Evolutionary conservation across 2,888 invertebrate genomes (phyloP).

Genomic region (Noctuana brunneofusca): DNA sequence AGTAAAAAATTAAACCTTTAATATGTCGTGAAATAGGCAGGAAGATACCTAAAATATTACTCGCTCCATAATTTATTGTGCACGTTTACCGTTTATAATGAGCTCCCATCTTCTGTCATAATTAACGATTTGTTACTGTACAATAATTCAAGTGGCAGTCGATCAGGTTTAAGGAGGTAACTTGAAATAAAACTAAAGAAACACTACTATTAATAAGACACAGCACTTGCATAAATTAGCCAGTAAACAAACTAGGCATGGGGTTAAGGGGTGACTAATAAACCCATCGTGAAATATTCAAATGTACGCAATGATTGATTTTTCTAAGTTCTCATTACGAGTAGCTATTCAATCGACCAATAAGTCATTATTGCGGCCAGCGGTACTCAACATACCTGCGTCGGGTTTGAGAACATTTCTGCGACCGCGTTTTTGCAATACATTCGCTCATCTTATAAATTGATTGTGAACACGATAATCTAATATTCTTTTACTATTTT

Average conservation of each 20-base stretch:
- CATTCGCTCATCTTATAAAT: background rate
- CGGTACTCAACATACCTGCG: conserved; percentile 17
- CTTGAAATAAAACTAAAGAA: conserved; percentile 18
- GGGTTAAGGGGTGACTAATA: conserved; percentile 32
- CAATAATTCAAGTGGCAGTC: conserved; percentile 23
- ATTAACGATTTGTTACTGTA: conserved; percentile 19
- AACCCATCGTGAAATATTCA: conserved; percentile 34
- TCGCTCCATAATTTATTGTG: conserved; percentile 7
- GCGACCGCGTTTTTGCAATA: background rate
- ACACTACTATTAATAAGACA: background rate
- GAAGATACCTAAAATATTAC: background rate
- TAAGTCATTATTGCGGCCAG: conserved; percentile 31
- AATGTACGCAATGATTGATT: conserved; percentile 30
- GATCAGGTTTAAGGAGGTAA: conserved; percentile 3
- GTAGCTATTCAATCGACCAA: conserved; percentile 35
- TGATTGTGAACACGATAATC: too few relatives aligned
- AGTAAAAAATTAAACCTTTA: too few relatives aligned
- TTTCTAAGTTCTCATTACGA: conserved; percentile 33
- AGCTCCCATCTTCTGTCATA: conserved; percentile 25
- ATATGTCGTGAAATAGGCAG: too few relatives aligned
- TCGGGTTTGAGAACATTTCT: conserved; percentile 1
- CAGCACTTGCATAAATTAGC: conserved; percentile 25
- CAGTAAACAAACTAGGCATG: conserved; percentile 4
- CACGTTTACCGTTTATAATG: conserved; percentile 17
- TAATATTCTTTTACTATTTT: too few relatives aligned